Base-by-base conservation (phyloP, 2,113 vertebrate genomes). In the Mormoops blainvillei region DNA sequence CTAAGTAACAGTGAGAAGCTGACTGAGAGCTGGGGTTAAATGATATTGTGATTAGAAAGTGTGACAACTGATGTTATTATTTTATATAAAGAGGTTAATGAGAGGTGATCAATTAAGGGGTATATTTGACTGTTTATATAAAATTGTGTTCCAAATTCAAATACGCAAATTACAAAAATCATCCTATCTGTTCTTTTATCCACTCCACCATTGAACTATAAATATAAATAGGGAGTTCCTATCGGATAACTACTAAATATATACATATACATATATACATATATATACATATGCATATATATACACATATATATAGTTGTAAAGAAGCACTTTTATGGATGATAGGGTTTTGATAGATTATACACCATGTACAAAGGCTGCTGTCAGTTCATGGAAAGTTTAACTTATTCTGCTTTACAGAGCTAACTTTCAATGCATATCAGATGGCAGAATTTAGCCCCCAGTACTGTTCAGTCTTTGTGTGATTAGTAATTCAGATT, bases 401-500 rank as follows among this genome's bases (percentile, higher is more conserved):
- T 90, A 95, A 96, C 92, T 95, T 88, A 38, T 13, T 91, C 56
- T 94, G 77, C 31, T 83, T 95, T 83, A 83, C 67, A 92, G 24
- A 76, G 45, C 9, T 96, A 88, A 96, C 90, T 70, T 92, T 83
- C 82, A 76, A 0, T 97, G 68, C 67, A 38, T 97, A 91, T 80
- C 33, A 74, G 77, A 86, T 86, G 52, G 71, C 71, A 91, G 43
- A 85, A 87, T 91, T 91, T 96, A 73, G 84, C 50, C 56, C 38
- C 38, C 9, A 63, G 63, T 80, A 56, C 36, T 87, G 13, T 56
- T 94, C 45, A 52, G 36, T 82, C 20, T 96, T 95, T 78, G 20
- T 92, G 90, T 95, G 92, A 94, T 92, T 92, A 91, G 73, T 97
- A 97, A 95, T 95, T 98, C 82, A 96, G n/a, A 96, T n/a, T 91